Percentiles rank a stretch among this genome's conserved stretches.
These are phyloP conservation scores for Drosophila sulfurigaster DNA, from an alignment of 1,140 invertebrate genomes.

Conservation along the genomic window DNA sequence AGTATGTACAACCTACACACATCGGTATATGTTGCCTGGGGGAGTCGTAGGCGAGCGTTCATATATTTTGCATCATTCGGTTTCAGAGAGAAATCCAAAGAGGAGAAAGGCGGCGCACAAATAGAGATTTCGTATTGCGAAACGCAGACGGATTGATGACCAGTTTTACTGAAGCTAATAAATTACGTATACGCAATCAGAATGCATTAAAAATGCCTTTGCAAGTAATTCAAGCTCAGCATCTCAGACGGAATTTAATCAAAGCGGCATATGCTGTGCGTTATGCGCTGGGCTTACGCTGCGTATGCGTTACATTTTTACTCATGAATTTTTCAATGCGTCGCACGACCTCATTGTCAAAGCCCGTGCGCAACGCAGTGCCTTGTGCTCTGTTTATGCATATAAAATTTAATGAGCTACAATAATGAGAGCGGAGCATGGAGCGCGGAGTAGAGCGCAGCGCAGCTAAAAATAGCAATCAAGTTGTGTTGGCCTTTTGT, in stretches of 20 bases:
- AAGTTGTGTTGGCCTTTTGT: slow-evolving; percentile 39
- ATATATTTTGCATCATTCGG: slow-evolving; percentile 9
- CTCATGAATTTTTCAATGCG: slow-evolving; percentile 71
- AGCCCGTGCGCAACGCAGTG: not conserved
- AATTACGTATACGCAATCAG: slow-evolving; percentile 3
- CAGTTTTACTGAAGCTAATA: not conserved
- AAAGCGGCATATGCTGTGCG: not conserved
- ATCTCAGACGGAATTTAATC: not conserved
- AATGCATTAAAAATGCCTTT: slow-evolving; percentile 2
- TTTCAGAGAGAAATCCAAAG: not conserved
- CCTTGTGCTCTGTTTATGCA: slow-evolving; percentile 55
- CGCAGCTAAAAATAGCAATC: slow-evolving; percentile 67
- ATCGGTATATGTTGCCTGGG: slow-evolving; percentile 26
- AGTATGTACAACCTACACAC: slow-evolving; percentile 4
- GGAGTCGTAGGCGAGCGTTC: slow-evolving; percentile 29
- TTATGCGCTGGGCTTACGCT: slow-evolving; percentile 11
- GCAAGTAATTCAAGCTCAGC: not conserved
- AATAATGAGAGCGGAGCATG: slow-evolving; percentile 60
- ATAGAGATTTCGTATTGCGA: not conserved
- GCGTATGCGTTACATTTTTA: slow-evolving; percentile 61
- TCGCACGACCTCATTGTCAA: slow-evolving; percentile 39
- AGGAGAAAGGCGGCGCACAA: not conserved
- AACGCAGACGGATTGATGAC: slow-evolving; percentile 3
- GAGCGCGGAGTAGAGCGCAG: not conserved
- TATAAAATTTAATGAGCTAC: slow-evolving; percentile 79